A percentile compares a stretch with the other conserved stretches of the same genome.
Conservation (phyloP, 2,888 invertebrate species). For the Philereme vetulata region DNA sequence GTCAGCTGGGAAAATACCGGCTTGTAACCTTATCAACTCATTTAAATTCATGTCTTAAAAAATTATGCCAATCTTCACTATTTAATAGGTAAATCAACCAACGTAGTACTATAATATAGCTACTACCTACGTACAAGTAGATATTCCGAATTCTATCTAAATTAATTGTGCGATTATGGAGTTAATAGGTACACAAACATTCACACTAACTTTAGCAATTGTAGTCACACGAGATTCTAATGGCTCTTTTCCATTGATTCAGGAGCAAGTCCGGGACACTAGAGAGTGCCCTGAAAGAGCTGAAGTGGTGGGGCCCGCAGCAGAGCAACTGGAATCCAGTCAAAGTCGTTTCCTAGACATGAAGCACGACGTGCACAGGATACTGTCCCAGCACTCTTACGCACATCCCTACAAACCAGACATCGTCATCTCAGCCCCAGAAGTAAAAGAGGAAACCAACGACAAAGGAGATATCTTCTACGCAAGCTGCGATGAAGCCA, state of each 20-base stretch:
- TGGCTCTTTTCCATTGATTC: conserved; percentile 39
- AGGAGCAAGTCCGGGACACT: conserved; percentile 70
- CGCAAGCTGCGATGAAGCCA: conserved; percentile 88
- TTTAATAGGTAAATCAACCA: too few species aligned
- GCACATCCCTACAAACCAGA: conserved; percentile 71
- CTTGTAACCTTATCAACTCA: too few species aligned
- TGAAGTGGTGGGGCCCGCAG: conserved; percentile 94
- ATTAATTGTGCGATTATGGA: too few species aligned
- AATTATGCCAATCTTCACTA: too few species aligned
- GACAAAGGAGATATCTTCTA: conserved; percentile 86
- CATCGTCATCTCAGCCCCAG: conserved; percentile 52
- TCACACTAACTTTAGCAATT: not conserved
- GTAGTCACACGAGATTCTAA: not conserved
- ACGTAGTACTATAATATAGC: too few species aligned
- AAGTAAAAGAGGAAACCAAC: conserved; percentile 60
- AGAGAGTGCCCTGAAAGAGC: conserved; percentile 77
- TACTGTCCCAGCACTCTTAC: conserved; percentile 79
- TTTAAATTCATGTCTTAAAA: too few species aligned
- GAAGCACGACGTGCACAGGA: conserved; percentile 74
- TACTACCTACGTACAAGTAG: too few species aligned
- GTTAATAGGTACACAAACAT: too few species aligned
- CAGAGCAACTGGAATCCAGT: conserved; percentile 94
- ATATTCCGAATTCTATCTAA: too few species aligned
- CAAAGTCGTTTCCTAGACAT: conserved; percentile 81
- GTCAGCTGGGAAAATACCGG: too few species aligned